Conservation (phyloP, 2,797 vertebrate genomes). For the Oryzias dopingdopingensis region DNA sequence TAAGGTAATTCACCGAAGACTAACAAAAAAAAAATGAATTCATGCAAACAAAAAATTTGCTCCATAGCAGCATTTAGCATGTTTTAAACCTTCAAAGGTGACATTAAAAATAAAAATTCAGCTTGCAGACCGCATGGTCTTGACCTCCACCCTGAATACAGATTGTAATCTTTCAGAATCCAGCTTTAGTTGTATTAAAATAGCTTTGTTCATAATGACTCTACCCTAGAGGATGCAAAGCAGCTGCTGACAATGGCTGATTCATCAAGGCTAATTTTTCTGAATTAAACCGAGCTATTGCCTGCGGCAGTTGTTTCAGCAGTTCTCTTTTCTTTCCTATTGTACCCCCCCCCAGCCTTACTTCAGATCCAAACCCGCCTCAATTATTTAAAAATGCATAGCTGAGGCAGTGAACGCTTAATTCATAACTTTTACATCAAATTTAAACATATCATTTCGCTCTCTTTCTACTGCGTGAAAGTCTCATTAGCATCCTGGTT, state of each 20-base stretch:
- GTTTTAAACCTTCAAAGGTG: conserved; percentile 10
- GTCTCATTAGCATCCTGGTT: too few species aligned
- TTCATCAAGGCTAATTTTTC: conserved; percentile 58
- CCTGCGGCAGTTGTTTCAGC: conserved; percentile 21
- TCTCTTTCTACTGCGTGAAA: background rate
- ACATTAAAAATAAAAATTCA: conserved; percentile 20
- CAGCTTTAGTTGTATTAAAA: conserved; percentile 18
- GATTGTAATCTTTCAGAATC: conserved; percentile 17
- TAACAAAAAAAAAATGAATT: too few species aligned
- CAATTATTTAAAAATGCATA: conserved; percentile 11
- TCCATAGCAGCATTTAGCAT: conserved; percentile 6
- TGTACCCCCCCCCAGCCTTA: background rate
- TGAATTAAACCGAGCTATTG: conserved; percentile 32
- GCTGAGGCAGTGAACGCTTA: conserved; percentile 2
- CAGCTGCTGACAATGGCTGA: conserved; percentile 46
- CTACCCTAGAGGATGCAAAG: conserved; percentile 19
- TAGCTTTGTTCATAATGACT: conserved; percentile 23
- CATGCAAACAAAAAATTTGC: too few species aligned
- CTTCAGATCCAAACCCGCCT: conserved; percentile 2
- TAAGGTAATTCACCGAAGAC: too few species aligned
- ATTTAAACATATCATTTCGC: background rate
- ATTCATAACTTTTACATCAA: background rate
- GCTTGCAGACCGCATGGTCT: background rate
- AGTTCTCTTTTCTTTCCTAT: conserved; percentile 12
- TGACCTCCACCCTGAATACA: conserved; percentile 14